Evolutionary conservation across 2,888 invertebrate genomes (phyloP).

Genomic region (Ischnus inquisitorius): DNA sequence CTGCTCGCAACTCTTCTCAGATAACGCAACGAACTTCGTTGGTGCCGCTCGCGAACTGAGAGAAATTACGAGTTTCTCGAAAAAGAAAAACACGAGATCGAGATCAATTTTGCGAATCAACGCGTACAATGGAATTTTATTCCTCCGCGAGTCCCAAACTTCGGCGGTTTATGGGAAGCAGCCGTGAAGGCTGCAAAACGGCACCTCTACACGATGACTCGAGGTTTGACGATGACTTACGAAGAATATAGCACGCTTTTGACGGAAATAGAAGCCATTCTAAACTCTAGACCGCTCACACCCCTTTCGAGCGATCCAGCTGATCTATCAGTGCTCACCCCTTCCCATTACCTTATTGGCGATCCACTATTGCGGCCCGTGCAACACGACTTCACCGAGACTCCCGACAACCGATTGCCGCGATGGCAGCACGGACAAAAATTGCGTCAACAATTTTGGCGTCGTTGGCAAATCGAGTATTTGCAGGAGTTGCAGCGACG

Average conservation of each 20-base stretch:
- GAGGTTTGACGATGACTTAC: constrained; percentile 14
- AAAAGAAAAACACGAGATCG: constrained; percentile 35
- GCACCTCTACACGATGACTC: constrained; percentile 58
- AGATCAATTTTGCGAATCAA: constrained; percentile 21
- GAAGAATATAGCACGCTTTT: constrained; percentile 45
- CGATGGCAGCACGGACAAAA: constrained; percentile 68
- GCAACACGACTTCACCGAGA: constrained; percentile 62
- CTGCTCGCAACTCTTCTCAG: constrained; percentile 39
- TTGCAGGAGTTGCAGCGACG: constrained; percentile 59
- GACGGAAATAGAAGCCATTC: constrained; percentile 38
- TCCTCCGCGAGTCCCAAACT: constrained; percentile 63
- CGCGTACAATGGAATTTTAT: constrained; percentile 63
- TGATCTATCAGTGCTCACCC: constrained; percentile 72
- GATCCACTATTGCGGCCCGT: constrained; percentile 66
- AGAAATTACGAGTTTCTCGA: constrained; percentile 53
- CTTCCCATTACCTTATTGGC: constrained; percentile 77
- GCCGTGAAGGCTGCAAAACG: constrained; percentile 48
- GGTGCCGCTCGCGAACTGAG: constrained; percentile 27
- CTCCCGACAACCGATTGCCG: constrained; percentile 53
- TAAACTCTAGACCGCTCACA: constrained; percentile 62
- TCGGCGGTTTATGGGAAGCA: constrained; percentile 60
- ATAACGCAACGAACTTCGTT: constrained; percentile 47
- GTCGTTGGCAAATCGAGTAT: constrained; percentile 62
- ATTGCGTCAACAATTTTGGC: constrained; percentile 64
- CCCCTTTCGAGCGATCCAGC: constrained; percentile 66